Base-by-base conservation (phyloP, 2,113 vertebrate genomes). In the Protomyctophum bolini region DNA sequence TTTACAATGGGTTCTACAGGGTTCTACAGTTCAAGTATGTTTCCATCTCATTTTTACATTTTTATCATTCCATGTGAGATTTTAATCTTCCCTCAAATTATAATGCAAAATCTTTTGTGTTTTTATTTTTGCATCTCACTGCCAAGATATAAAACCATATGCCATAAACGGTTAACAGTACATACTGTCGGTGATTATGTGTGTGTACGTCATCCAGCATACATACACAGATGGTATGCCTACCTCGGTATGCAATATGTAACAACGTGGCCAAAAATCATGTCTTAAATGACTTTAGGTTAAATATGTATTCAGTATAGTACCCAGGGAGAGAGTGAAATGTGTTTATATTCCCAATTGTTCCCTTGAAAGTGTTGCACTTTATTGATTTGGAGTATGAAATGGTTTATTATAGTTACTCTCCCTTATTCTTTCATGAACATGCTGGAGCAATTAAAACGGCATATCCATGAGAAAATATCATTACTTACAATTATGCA, bases 311-410 rank as follows among this genome's bases (percentile, higher is more conserved):
- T 77, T 57, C 6, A 64, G 63, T 56, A n/a, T 28, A 51, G 45
- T 50, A 9, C 21, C 12, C 58, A 15, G 48, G 72, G 56, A 58
- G 14, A 15, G 48, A 12, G 9, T 0, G 0, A 69, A 6, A 2
- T 14, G 1, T 63, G 64, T 46, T 61, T 47, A 55, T 66, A 61
- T 73, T 80, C 76, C 66, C 71, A 51, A n/a, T 54, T 11, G 10
- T 54, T 58, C 49, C 41, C 41, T 61, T 7, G 9, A 8, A 48
- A 46, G 14, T 59, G 72, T 79, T 74, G 84, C 82, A 86, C 84
- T 85, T 84, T 72, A 75, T 60, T 73, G 0, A 64, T 63, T 71
- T 59, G 8, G 33, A 41, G 5, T 41, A 41, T 41, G 3, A 41
- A 8, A 58, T n/a, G 12, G 12, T 57, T 41, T 6, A 11, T 54